Evolutionary conservation across 1,140 invertebrate species (phyloP).

Genomic region (Leptinotarsa texana): DNA sequence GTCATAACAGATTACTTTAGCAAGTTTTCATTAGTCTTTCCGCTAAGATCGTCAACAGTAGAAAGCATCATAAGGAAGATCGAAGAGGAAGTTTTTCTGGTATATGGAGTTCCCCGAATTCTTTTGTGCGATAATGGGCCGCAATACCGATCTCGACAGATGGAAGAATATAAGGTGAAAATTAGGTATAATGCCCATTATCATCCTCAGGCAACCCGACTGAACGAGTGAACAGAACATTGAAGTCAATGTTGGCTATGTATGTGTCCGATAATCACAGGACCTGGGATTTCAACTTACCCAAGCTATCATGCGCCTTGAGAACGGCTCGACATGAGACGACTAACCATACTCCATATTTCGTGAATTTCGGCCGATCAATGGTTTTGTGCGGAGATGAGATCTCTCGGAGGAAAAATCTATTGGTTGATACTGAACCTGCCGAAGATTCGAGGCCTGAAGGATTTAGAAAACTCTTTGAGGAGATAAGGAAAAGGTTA

Average conservation of each 20-base stretch:
- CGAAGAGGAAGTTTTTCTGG: constrained; percentile 26
- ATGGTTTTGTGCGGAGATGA: constrained; percentile 28
- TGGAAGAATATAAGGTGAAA: constrained; percentile 18
- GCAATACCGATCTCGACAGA: constrained; percentile 19
- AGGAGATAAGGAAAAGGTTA: constrained; percentile 6
- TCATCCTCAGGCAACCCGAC: constrained; percentile 35
- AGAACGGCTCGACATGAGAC: constrained; percentile 46
- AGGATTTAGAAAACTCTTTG: constrained; percentile 16
- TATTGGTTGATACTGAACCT: neutral
- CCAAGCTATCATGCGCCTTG: constrained; percentile 40
- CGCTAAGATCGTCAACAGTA: constrained; percentile 15
- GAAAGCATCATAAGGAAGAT: constrained; percentile 9
- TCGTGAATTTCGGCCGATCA: constrained; percentile 38
- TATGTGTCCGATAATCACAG: constrained; percentile 48
- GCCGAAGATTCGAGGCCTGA: neutral
- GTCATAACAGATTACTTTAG: constrained; percentile 20
- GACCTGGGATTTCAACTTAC: constrained; percentile 47
- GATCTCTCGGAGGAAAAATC: neutral
- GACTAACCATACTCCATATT: constrained; percentile 46
- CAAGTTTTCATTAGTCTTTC: constrained; percentile 15
- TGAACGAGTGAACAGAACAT: constrained; percentile 47
- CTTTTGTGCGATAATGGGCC: constrained; percentile 28
- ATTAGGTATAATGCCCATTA: constrained; percentile 31
- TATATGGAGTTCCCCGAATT: constrained; percentile 23
- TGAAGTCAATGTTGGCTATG: constrained; percentile 46